Evolutionary conservation across 92 coral and sea anemone genomes (phyloP).

Genomic region (Galaxea fascicularis): DNA sequence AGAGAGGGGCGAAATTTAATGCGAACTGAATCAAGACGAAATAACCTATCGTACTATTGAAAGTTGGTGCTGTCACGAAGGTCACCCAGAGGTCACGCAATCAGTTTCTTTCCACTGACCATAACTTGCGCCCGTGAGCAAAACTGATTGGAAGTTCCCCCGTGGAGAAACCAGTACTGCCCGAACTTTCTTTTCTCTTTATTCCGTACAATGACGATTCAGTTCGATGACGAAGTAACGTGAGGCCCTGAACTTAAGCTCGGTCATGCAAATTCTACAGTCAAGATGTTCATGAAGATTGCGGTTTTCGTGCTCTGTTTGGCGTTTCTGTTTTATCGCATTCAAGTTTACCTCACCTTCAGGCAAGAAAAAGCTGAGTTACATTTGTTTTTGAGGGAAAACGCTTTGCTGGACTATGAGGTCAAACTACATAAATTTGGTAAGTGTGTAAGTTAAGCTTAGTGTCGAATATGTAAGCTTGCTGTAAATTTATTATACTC

Average conservation of each 20-base stretch:
- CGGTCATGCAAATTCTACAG: not conserved
- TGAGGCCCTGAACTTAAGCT: not conserved
- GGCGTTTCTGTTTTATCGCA: slow-evolving; percentile 70
- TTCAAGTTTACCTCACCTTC: slow-evolving; percentile 61
- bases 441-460: slow-evolving; percentile 10
- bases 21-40: too few relatives aligned
- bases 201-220: not conserved
- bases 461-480: too few relatives aligned
- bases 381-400: slow-evolving; percentile 74
- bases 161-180: not conserved
- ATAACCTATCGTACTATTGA: too few relatives aligned
- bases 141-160: not conserved
- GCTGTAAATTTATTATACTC: too few relatives aligned
- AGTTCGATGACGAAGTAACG: slow-evolving; percentile 16
- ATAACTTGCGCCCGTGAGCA: slow-evolving; percentile 10
- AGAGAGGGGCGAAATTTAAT: too few relatives aligned
- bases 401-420: slow-evolving; percentile 70
- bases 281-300: slow-evolving; percentile 33
- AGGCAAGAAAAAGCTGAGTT: slow-evolving; percentile 64
- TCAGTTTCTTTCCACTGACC: slow-evolving; percentile 19
- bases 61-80: not conserved
- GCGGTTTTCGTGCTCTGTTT: slow-evolving; percentile 56
- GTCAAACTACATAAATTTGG: slow-evolving; percentile 75
- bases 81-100: slow-evolving; percentile 7
- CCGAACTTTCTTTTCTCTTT: not conserved